Conservation (phyloP, 1,140 invertebrate species). For the Camponotus vicinus region DNA sequence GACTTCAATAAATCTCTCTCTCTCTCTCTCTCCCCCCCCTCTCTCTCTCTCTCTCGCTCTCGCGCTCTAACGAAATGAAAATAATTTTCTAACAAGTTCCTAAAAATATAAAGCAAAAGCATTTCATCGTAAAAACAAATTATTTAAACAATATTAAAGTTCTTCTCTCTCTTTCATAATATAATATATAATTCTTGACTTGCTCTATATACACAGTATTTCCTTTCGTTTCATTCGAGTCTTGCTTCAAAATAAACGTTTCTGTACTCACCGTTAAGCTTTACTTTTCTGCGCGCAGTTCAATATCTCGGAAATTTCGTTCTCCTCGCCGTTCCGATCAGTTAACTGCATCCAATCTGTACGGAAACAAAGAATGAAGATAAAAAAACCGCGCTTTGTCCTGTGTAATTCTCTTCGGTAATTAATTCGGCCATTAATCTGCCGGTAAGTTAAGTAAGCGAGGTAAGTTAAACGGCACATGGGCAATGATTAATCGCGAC, state of each 20-base stretch:
- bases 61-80: not conserved
- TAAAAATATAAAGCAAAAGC: not conserved
- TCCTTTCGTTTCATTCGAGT: slow-evolving; percentile 1
- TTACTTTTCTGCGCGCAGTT: slow-evolving; percentile 24
- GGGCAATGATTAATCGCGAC: slow-evolving; percentile 17
- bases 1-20: not conserved
- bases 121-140: not conserved
- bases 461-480: slow-evolving; percentile 13
- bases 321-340: slow-evolving; percentile 34
- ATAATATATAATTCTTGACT: not conserved
- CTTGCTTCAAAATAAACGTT: slow-evolving; percentile 12
- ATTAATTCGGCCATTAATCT: slow-evolving; percentile 51
- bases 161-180: not conserved
- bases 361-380: slow-evolving; percentile 12
- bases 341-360: slow-evolving; percentile 48
- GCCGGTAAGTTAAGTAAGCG: slow-evolving; percentile 16
- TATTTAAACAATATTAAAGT: not conserved
- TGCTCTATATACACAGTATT: not conserved
- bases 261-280: slow-evolving; percentile 43
- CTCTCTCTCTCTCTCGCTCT: too few species aligned
- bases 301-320: slow-evolving; percentile 40
- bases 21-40: too few species aligned
- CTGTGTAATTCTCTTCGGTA: slow-evolving; percentile 13
- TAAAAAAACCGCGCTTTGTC: slow-evolving; percentile 9
- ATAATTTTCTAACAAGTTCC: not conserved